Evolutionary conservation across 2,888 invertebrate genomes (phyloP).

Genomic region (Cremastobaeus sp.): DNA sequence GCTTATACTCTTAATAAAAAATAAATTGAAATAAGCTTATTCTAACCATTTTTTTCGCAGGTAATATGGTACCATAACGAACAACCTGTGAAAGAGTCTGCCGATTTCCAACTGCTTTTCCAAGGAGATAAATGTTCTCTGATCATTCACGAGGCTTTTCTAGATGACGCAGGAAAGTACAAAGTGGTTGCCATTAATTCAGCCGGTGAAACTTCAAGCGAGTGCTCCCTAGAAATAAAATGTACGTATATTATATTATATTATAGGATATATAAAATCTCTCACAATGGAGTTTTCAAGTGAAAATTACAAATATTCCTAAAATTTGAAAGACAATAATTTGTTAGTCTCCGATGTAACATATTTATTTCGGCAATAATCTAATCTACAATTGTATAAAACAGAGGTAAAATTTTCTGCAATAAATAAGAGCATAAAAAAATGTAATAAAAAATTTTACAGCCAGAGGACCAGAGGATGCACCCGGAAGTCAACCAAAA

Average conservation of each 20-base stretch:
- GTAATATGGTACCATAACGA: slow-evolving; percentile 89
- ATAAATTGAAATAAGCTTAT: neutral
- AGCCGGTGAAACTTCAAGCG: slow-evolving; percentile 88
- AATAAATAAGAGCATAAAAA: too few relatives aligned
- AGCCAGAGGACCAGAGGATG: slow-evolving; percentile 55
- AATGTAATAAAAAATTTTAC: too few relatives aligned
- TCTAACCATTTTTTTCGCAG: slow-evolving; percentile 76
- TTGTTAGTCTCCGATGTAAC: too few relatives aligned
- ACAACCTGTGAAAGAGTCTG: slow-evolving; percentile 89
- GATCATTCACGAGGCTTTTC: slow-evolving; percentile 85
- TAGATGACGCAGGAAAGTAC: slow-evolving; percentile 88
- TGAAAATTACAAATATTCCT: neutral
- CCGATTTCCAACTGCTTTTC: slow-evolving; percentile 88
- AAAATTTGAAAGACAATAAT: neutral
- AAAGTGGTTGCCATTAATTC: slow-evolving; percentile 90
- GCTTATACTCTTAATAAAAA: too few relatives aligned
- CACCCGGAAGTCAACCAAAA: slow-evolving; percentile 80
- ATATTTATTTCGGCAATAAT: too few relatives aligned
- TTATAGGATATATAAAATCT: too few relatives aligned
- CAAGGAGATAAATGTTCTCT: slow-evolving; percentile 90
- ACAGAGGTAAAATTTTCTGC: too few relatives aligned
- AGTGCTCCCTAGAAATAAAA: slow-evolving; percentile 82
- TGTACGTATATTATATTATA: too few relatives aligned
- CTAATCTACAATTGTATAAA: too few relatives aligned
- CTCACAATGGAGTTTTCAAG: neutral